Evolutionary conservation across 1,140 invertebrate genomes (phyloP).

Genomic region (Leptinotarsa texana): DNA sequence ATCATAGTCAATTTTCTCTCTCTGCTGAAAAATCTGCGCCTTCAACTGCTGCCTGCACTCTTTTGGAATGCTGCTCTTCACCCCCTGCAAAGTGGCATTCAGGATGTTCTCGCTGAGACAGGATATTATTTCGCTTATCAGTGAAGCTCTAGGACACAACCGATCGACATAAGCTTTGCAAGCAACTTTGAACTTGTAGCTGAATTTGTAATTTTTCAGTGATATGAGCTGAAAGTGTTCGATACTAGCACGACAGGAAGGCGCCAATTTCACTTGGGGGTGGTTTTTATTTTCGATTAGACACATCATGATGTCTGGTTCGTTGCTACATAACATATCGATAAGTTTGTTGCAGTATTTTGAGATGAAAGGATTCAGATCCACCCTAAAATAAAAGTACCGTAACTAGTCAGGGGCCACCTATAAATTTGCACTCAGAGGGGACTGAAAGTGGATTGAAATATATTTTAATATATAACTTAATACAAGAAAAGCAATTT

Average conservation of each 20-base stretch:
- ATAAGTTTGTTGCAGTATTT: conserved; percentile 81
- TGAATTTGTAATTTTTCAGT: conserved; percentile 91
- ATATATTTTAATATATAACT: too few species aligned
- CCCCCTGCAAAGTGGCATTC: conserved; percentile 83
- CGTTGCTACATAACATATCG: conserved; percentile 80
- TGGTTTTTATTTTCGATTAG: conserved; percentile 94
- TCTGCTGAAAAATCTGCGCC: conserved; percentile 85
- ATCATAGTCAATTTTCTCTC: conserved; percentile 84
- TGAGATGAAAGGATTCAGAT: conserved; percentile 85
- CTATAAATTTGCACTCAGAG: too few species aligned
- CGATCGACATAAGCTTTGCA: conserved; percentile 83
- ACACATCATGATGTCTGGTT: conserved; percentile 91
- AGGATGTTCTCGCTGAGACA: conserved; percentile 90
- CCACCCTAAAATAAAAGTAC: conserved; percentile 56
- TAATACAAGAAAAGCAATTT: too few species aligned
- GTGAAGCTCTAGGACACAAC: conserved; percentile 77
- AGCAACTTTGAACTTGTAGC: conserved; percentile 90
- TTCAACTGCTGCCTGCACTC: conserved; percentile 87
- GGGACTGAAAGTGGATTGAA: too few species aligned
- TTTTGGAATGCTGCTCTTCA: conserved; percentile 77
- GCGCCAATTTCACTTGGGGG: conserved; percentile 69
- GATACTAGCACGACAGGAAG: conserved; percentile 89
- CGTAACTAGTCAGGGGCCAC: too few species aligned
- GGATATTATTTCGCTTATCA: conserved; percentile 85
- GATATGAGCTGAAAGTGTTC: conserved; percentile 93